Evolutionary conservation across 2,888 invertebrate species (phyloP).

Genomic region (Strigamia maritima): DNA sequence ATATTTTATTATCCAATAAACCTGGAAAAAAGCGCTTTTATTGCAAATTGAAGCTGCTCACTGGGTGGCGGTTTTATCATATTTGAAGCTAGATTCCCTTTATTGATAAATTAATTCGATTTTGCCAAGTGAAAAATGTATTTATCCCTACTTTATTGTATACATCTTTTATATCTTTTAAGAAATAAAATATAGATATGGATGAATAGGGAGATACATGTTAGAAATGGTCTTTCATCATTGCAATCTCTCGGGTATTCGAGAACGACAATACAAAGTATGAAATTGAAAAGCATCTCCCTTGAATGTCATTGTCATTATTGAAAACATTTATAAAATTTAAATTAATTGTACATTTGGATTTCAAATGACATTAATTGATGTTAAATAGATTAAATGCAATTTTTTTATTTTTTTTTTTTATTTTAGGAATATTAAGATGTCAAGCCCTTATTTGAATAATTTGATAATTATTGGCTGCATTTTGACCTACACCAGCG

Average conservation of each 20-base stretch:
- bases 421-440: slow-evolving; percentile 86
- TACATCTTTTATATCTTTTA: neutral
- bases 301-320: neutral
- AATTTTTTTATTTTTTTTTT: neutral
- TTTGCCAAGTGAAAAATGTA: neutral
- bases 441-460: slow-evolving; percentile 98
- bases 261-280: neutral
- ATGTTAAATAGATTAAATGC: neutral
- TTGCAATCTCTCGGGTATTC: neutral
- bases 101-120: neutral
- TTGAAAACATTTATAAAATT: neutral
- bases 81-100: neutral
- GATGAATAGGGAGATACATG: neutral
- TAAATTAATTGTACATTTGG: neutral
- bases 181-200: neutral
- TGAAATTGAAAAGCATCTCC: neutral
- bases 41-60: neutral
- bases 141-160: neutral
- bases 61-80: neutral
- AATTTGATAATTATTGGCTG: slow-evolving; percentile 97
- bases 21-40: neutral
- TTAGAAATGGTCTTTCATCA: neutral
- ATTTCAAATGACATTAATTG: neutral
- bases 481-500: slow-evolving; percentile 92
- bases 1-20: slow-evolving; percentile 14